Evolutionary conservation across 2,797 vertebrate species (phyloP).

Genomic region (Pangasius sanitwongsei): DNA sequence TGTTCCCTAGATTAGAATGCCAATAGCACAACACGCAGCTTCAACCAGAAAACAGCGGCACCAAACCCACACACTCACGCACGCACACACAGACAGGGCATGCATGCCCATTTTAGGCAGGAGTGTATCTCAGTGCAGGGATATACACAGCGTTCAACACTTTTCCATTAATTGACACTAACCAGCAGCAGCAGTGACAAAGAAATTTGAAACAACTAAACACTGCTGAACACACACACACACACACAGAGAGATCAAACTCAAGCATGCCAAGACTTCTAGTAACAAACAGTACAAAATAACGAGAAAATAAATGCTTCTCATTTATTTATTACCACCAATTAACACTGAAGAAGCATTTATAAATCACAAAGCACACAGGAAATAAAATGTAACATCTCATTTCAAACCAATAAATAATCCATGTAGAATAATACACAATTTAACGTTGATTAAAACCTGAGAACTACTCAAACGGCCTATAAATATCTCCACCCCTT

Average conservation of each 20-base stretch:
- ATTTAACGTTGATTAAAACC: background rate
- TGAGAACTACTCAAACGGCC: background rate
- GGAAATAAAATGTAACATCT: too few species aligned
- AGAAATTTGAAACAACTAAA: background rate
- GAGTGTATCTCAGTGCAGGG: background rate
- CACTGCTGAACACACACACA: background rate
- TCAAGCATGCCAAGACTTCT: background rate
- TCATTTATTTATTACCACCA: background rate
- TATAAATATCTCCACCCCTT: too few species aligned
- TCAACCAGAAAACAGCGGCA: background rate
- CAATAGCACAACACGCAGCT: background rate
- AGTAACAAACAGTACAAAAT: background rate
- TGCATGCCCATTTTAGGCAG: conserved; percentile 38
- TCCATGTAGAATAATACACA: background rate
- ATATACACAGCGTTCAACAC: background rate
- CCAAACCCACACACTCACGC: background rate
- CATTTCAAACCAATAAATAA: background rate
- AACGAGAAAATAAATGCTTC: background rate
- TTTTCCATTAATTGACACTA: conserved; percentile 45
- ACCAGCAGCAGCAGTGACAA: conserved; percentile 35
- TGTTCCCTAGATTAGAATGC: background rate
- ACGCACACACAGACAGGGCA: background rate
- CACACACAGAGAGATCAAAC: background rate
- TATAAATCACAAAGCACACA: background rate
- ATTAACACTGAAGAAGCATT: background rate